These are phyloP conservation scores for Spodoptera exigua DNA, from an alignment of 2,888 invertebrate genomes.

Conservation along the genomic window DNA sequence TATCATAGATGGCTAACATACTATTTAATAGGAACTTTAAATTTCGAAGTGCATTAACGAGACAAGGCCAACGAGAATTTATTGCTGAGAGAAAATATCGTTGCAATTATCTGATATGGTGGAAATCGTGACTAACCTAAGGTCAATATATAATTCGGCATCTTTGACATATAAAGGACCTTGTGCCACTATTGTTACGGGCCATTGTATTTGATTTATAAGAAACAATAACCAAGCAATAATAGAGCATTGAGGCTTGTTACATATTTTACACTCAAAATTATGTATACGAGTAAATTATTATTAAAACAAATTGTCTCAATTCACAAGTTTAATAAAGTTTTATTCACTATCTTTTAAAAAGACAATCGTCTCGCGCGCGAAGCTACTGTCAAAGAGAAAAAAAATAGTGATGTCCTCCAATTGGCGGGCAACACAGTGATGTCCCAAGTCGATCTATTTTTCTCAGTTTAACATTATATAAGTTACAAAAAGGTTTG, in stretches of 20 bases:
- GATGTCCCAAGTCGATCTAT: too few species aligned
- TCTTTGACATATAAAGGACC: slow-evolving; percentile 80
- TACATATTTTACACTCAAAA: neutral
- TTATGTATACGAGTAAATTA: too few species aligned
- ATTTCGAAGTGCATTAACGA: slow-evolving; percentile 51
- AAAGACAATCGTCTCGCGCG: too few species aligned
- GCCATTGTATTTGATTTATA: slow-evolving; percentile 56
- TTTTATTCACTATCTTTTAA: too few species aligned
- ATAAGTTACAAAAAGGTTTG: too few species aligned
- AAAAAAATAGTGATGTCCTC: too few species aligned
- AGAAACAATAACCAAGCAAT: slow-evolving; percentile 23
- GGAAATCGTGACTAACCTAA: slow-evolving; percentile 80
- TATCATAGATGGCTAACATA: slow-evolving; percentile 33
- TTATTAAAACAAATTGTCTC: too few species aligned
- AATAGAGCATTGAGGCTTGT: slow-evolving; percentile 8
- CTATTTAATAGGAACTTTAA: slow-evolving; percentile 20
- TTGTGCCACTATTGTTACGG: slow-evolving; percentile 71
- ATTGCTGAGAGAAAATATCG: slow-evolving; percentile 80
- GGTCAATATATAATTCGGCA: slow-evolving; percentile 77
- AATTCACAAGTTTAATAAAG: too few species aligned
- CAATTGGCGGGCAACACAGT: too few species aligned
- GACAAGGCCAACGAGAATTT: slow-evolving; percentile 76
- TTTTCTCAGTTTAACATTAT: too few species aligned
- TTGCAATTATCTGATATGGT: slow-evolving; percentile 80
- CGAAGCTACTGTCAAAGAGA: too few species aligned